phyloP scores from a whole-genome alignment of 1,140 invertebrate species.

The Myzus persicae region DNA sequence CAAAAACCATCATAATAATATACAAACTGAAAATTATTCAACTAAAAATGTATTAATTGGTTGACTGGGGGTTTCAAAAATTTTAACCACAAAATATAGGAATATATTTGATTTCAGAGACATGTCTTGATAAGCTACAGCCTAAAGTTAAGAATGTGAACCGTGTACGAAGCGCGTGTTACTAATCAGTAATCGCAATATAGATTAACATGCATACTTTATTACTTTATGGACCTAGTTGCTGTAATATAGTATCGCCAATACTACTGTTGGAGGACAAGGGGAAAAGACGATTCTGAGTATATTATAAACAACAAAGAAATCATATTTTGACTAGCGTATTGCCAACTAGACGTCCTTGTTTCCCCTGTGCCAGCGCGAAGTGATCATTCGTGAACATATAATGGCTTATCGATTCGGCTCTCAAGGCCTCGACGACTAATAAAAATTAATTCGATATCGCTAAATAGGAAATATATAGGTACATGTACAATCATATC shows the following conservation, averaged over 20 bases:
- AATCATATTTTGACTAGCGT: background rate
- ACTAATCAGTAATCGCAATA: background rate
- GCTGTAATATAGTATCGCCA: background rate
- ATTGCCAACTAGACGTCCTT: background rate
- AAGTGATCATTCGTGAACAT: conserved; percentile 25
- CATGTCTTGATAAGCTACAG: background rate
- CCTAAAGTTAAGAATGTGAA: background rate
- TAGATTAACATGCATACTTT: background rate
- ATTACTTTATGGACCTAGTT: background rate
- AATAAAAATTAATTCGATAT: background rate
- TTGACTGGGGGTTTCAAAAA: background rate
- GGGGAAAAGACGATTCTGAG: background rate
- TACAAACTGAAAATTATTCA: no score
- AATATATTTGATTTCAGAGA: background rate
- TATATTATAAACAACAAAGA: conserved; percentile 20
- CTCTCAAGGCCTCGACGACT: background rate
- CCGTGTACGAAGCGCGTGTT: background rate
- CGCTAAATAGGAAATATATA: conserved; percentile 4
- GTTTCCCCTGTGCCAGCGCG: background rate
- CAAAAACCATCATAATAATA: no score
- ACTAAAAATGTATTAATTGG: background rate
- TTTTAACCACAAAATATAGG: background rate
- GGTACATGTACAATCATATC: background rate
- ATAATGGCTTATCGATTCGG: conserved; percentile 12
- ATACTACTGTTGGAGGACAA: background rate